These are phyloP conservation scores for Drosophila azteca DNA, from an alignment of 1,140 invertebrate genomes.

Conservation along the genomic window DNA sequence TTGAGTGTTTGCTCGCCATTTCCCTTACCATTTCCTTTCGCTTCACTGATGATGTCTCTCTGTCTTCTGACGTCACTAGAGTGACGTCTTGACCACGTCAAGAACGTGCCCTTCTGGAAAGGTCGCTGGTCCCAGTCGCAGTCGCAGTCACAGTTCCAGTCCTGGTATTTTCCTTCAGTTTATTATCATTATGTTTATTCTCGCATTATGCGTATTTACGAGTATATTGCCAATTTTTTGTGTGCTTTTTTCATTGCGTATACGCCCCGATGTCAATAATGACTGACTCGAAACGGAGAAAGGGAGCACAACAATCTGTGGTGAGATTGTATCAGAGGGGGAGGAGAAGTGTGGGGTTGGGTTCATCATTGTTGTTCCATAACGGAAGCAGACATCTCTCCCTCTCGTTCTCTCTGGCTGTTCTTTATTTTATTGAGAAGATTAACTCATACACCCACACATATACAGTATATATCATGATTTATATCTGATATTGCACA, in stretches of 20 bases:
- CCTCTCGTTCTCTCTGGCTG: slow-evolving; percentile 2
- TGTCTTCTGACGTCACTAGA: slow-evolving; percentile 40
- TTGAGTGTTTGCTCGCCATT: slow-evolving; percentile 46
- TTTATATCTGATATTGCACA: slow-evolving; percentile 71
- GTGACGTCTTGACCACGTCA: slow-evolving; percentile 38
- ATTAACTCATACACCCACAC: slow-evolving; percentile 51
- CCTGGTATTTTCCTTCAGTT: slow-evolving; percentile 2
- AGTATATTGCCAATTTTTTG: slow-evolving; percentile 35
- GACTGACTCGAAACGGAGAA: slow-evolving; percentile 2
- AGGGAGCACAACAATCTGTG: background rate
- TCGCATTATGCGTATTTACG: slow-evolving; percentile 47
- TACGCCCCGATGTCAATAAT: slow-evolving; percentile 27
- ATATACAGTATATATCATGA: slow-evolving; percentile 52
- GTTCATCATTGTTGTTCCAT: slow-evolving; percentile 37
- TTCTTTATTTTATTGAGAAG: slow-evolving; percentile 68
- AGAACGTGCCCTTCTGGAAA: slow-evolving; percentile 27
- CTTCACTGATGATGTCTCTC: background rate
- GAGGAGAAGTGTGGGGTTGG: slow-evolving; percentile 1
- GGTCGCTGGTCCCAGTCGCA: slow-evolving; percentile 20
- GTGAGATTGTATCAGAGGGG: background rate
- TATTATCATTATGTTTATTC: slow-evolving; percentile 34
- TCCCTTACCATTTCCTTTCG: slow-evolving; percentile 4
- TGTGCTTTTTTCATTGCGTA: slow-evolving; percentile 32
- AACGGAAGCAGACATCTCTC: slow-evolving; percentile 57
- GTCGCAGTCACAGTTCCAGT: background rate